phyloP scores from a whole-genome alignment of 2,888 invertebrate genomes.

The Tridacna gigas region DNA sequence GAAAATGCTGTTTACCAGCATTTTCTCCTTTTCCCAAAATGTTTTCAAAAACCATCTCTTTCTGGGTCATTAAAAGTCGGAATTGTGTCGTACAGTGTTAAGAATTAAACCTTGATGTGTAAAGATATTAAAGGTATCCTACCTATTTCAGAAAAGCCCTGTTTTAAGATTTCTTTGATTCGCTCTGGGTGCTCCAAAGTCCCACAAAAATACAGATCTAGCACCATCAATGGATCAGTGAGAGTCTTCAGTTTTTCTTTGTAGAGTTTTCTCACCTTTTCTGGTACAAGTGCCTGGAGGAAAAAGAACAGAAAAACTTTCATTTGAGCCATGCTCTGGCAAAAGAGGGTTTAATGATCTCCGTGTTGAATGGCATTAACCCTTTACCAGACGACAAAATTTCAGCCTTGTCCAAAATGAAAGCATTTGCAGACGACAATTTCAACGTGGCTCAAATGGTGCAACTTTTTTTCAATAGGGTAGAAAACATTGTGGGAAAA shows the following conservation, averaged over 20 bases:
- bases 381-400: no score
- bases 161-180: conserved; percentile 76
- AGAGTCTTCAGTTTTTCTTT: conserved; percentile 59
- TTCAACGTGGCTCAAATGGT: no score
- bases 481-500: no score
- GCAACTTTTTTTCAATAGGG: no score
- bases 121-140: background rate
- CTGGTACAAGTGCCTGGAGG: conserved; percentile 69
- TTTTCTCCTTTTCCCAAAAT: background rate
- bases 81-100: background rate
- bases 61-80: background rate
- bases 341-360: no score
- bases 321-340: no score
- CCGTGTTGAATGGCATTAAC: no score
- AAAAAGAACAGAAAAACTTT: background rate
- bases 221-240: conserved; percentile 74
- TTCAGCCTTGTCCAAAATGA: no score
- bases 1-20: background rate
- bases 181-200: conserved; percentile 76
- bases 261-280: conserved; percentile 68
- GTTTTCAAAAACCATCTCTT: background rate
- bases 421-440: no score
- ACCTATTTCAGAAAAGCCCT: conserved; percentile 81
- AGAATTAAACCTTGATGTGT: no score
- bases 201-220: conserved; percentile 81